Evolutionary conservation across 2,888 invertebrate species (phyloP).

Genomic region (Mimas tiliae): DNA sequence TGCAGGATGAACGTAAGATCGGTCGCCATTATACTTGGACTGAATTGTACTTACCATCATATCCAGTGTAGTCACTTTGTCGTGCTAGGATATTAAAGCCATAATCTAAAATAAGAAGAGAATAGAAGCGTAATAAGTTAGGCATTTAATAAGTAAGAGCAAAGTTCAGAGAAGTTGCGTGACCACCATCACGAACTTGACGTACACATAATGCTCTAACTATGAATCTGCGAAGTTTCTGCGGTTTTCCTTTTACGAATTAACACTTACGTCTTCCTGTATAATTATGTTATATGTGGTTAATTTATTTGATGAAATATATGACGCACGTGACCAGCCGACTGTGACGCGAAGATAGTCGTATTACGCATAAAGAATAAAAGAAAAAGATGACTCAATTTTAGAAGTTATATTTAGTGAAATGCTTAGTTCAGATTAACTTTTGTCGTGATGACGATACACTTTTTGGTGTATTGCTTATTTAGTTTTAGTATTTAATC

Average conservation of each 20-base stretch:
- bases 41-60: no score
- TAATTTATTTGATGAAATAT: not conserved
- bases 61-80: no score
- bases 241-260: constrained; percentile 23
- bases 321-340: not conserved
- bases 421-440: not conserved
- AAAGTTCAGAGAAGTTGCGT: not conserved
- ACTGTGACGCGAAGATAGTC: not conserved
- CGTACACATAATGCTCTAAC: not conserved
- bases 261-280: not conserved
- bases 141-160: no score
- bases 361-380: not conserved
- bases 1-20: no score
- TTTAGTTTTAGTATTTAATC: not conserved
- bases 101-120: no score
- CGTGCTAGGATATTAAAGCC: no score
- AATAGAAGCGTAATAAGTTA: no score
- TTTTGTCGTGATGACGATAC: not conserved
- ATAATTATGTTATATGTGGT: not conserved
- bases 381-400: not conserved
- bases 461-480: not conserved
- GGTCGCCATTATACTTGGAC: no score
- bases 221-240: not conserved
- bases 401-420: not conserved
- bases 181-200: not conserved